These are phyloP conservation scores for Siphamia tubifer DNA, from an alignment of 2,113 vertebrate genomes.

Conservation along the genomic window DNA sequence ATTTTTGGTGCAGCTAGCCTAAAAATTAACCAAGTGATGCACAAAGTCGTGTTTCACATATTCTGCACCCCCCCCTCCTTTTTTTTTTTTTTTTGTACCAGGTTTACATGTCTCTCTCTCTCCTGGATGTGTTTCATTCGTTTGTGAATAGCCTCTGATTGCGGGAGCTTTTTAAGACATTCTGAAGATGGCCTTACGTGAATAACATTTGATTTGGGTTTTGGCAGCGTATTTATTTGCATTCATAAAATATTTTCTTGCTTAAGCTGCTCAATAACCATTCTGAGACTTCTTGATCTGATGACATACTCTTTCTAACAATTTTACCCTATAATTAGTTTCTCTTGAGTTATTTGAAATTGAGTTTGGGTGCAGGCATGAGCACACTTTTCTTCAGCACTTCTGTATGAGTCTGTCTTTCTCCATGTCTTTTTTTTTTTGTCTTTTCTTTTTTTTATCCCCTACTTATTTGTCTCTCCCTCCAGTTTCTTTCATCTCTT, in stretches of 20 bases:
- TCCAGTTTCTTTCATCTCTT: background rate
- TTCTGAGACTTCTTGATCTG: conserved; percentile 38
- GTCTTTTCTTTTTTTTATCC: background rate
- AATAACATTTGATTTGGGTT: conserved; percentile 59
- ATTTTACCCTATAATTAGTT: conserved; percentile 22
- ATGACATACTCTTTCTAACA: conserved; percentile 25
- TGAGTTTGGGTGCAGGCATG: conserved; percentile 6
- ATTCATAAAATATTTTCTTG: conserved; percentile 44
- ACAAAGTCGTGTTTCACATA: too few species aligned
- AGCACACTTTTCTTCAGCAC: background rate
- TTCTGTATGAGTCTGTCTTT: background rate
- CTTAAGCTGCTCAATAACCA: background rate
- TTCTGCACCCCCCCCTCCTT: too few species aligned
- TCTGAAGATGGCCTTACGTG: conserved; percentile 20
- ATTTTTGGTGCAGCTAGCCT: too few species aligned
- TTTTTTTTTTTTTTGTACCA: too few species aligned
- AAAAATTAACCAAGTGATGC: too few species aligned
- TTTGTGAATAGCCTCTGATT: conserved; percentile 67
- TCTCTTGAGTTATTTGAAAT: background rate
- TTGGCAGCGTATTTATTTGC: conserved; percentile 33
- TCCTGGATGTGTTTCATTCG: too few species aligned
- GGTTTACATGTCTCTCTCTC: too few species aligned
- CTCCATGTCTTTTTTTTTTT: conserved; percentile 3
- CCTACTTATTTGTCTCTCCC: background rate
- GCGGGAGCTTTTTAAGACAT: conserved; percentile 1